Percentiles rank a stretch among this genome's conserved stretches.
Evolutionary conservation across 2,797 vertebrate species (phyloP).

Genomic region (Sebastes steindachneri): DNA sequence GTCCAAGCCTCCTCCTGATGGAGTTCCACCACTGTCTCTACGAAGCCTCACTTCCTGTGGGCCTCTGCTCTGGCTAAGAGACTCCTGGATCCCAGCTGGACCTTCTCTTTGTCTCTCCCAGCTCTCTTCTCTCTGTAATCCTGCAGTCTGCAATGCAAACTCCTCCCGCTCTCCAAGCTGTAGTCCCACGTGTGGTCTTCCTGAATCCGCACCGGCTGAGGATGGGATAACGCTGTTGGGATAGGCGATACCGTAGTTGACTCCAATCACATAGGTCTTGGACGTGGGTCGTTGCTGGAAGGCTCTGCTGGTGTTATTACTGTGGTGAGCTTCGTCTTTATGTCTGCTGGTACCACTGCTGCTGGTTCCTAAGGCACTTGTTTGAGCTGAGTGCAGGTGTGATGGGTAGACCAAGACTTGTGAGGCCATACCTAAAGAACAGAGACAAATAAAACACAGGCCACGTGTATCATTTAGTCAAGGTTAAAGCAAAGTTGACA

Average conservation of each 20-base stretch:
- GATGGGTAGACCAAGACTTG: slow-evolving; percentile 97
- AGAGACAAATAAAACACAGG: not conserved
- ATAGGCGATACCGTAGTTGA: slow-evolving; percentile 91
- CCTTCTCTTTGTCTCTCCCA: slow-evolving; percentile 35
- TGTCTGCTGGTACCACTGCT: slow-evolving; percentile 82
- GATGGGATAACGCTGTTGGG: slow-evolving; percentile 86
- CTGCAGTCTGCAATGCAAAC: slow-evolving; percentile 82
- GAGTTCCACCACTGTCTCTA: slow-evolving; percentile 55
- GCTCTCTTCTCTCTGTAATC: slow-evolving; percentile 81
- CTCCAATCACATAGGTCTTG: slow-evolving; percentile 91
- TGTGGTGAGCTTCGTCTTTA: slow-evolving; percentile 50
- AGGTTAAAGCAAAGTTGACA: not conserved
- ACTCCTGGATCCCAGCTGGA: slow-evolving; percentile 18
- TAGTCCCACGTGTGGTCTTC: slow-evolving; percentile 78
- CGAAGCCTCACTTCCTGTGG: slow-evolving; percentile 48
- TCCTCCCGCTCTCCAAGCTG: slow-evolving; percentile 67
- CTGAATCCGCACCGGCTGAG: slow-evolving; percentile 83
- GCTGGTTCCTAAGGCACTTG: slow-evolving; percentile 99
- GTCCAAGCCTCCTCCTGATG: slow-evolving; percentile 46
- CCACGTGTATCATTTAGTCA: not conserved
- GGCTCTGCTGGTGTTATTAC: slow-evolving; percentile 89
- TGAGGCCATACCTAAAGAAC: slow-evolving; percentile 95
- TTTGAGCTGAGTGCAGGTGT: slow-evolving; percentile 97
- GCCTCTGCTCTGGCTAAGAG: slow-evolving; percentile 30
- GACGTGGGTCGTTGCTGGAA: slow-evolving; percentile 89